Evolutionary conservation across 2,888 invertebrate species (phyloP).

Genomic region (Cotesia congregata): DNA sequence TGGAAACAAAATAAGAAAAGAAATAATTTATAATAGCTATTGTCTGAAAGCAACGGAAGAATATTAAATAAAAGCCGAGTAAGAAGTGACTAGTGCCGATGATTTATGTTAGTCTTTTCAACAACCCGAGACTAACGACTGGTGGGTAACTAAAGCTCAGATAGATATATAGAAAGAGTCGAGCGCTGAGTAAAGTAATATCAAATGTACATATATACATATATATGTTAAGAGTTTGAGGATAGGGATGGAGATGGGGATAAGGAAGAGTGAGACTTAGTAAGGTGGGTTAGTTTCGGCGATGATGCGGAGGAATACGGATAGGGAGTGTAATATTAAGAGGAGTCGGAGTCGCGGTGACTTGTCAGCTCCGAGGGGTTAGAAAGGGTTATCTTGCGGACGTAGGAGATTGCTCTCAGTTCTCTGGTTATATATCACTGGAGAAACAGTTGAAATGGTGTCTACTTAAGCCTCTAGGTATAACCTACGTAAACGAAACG

Average conservation of each 20-base stretch:
- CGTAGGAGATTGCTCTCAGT: conserved; percentile 20
- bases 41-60: conserved; percentile 8
- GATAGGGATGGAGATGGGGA: background rate
- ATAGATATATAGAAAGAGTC: conserved; percentile 4
- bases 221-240: background rate
- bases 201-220: background rate
- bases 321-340: background rate
- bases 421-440: conserved; percentile 49
- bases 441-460: conserved; percentile 48
- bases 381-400: background rate
- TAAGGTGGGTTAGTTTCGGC: background rate
- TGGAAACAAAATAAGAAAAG: background rate
- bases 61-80: conserved; percentile 31
- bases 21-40: conserved; percentile 1
- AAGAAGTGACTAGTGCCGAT: conserved; percentile 31
- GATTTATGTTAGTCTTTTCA: conserved; percentile 50
- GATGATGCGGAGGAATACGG: background rate
- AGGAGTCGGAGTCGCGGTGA: background rate
- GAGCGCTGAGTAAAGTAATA: background rate
- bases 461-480: conserved; percentile 44
- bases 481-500: conserved; percentile 11
- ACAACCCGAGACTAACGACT: conserved; percentile 47
- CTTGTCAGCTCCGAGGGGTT: background rate
- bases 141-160: conserved; percentile 8
- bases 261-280: background rate